Conservation (phyloP, 2,888 invertebrate genomes). For the Ommatoiulus sabulosus region DNA sequence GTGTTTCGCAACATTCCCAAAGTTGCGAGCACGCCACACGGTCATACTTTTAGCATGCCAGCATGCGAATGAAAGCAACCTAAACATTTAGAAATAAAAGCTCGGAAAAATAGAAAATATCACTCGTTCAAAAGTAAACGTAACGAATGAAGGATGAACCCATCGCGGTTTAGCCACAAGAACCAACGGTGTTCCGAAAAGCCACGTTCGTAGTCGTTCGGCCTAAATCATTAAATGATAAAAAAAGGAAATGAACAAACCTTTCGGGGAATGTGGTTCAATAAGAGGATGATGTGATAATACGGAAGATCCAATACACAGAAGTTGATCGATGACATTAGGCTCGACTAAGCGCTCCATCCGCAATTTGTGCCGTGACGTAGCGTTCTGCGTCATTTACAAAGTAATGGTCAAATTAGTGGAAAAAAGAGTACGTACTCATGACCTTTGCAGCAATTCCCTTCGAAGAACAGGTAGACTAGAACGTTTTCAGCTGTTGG, state of each 20-base stretch:
- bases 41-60: not conserved
- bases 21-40: not conserved
- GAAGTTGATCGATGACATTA: not conserved
- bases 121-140: not conserved
- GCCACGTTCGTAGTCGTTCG: not conserved
- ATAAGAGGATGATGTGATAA: conserved; percentile 35
- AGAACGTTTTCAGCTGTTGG: conserved; percentile 53
- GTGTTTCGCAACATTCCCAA: not conserved
- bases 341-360: not conserved
- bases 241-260: conserved; percentile 26
- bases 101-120: not conserved
- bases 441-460: not conserved
- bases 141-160: not conserved
- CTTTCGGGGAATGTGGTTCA: conserved; percentile 37
- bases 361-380: not conserved
- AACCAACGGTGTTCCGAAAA: not conserved
- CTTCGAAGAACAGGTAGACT: not conserved
- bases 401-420: not conserved
- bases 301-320: conserved; percentile 44
- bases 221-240: not conserved
- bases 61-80: not conserved
- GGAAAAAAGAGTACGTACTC: not conserved
- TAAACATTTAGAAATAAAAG: not conserved
- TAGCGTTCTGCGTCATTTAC: not conserved
- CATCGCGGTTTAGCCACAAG: not conserved